phyloP scores from a whole-genome alignment of 2,113 vertebrate genomes.

The Nannobrachium achirus region DNA sequence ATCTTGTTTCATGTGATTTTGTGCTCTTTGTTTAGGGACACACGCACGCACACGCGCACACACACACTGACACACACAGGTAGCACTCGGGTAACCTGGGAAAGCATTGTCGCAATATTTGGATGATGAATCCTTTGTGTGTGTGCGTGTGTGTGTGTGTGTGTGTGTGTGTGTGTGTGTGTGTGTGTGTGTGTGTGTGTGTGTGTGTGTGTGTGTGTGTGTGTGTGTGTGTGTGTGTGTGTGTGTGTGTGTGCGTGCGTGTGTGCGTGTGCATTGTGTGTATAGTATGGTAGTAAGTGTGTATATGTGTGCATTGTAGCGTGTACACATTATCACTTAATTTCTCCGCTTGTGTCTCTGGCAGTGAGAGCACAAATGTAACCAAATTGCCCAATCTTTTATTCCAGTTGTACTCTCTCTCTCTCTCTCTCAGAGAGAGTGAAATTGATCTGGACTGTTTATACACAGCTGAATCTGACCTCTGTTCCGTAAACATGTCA shows the following conservation, averaged over 20 bases:
- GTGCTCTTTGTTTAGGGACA: neutral
- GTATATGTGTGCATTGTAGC: too few species aligned
- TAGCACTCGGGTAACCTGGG: neutral
- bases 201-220: neutral
- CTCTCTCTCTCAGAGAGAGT: too few species aligned
- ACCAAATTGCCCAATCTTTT: too few species aligned
- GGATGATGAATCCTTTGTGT: too few species aligned
- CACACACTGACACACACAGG: slow-evolving; percentile 3
- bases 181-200: too few species aligned
- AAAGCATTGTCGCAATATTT: too few species aligned
- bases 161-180: too few species aligned
- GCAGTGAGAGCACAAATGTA: neutral
- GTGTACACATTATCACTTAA: too few species aligned
- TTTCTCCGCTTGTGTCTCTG: neutral
- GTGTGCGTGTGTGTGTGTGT: too few species aligned
- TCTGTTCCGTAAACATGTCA: neutral
- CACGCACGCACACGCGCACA: neutral
- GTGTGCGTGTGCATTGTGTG: neutral
- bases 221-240: neutral
- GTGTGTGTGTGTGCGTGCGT: neutral
- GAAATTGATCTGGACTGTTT: neutral
- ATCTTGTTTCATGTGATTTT: too few species aligned
- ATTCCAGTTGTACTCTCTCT: too few species aligned
- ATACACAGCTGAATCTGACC: neutral
- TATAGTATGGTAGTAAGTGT: too few species aligned